Conservation (phyloP, 2,888 invertebrate genomes). For the Lepidocyrtinus sp. region DNA sequence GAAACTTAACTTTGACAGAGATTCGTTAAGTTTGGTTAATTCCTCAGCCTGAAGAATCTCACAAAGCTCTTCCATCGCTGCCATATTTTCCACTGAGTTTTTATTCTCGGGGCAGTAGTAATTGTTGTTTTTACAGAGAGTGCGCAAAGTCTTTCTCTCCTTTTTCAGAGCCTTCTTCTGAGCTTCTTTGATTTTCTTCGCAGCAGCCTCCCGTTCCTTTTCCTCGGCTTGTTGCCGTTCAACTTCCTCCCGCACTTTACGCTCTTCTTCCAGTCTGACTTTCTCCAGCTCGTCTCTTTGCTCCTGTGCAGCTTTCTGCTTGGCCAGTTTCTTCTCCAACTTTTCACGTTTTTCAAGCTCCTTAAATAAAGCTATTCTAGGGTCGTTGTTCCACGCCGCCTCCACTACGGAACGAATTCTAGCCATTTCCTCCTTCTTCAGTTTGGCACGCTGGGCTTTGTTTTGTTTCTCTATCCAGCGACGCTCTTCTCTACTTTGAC, state of each 20-base stretch:
- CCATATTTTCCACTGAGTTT: conserved; percentile 86
- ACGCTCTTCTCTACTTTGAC: conserved; percentile 93
- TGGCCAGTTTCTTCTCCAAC: conserved; percentile 89
- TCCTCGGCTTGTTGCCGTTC: conserved; percentile 87
- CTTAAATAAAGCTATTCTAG: conserved; percentile 91
- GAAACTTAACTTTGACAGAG: conserved; percentile 67
- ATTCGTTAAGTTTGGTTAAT: conserved; percentile 71
- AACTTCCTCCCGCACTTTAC: conserved; percentile 77
- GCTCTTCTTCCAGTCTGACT: conserved; percentile 80
- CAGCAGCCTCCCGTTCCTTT: conserved; percentile 84
- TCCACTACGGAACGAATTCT: conserved; percentile 93
- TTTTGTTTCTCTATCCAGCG: conserved; percentile 99
- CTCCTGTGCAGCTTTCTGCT: conserved; percentile 76
- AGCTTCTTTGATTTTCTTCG: conserved; percentile 88
- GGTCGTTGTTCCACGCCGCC: conserved; percentile 93
- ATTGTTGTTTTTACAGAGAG: conserved; percentile 85
- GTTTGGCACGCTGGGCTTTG: conserved; percentile 90
- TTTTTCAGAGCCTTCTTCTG: conserved; percentile 89
- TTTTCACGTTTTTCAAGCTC: conserved; percentile 95
- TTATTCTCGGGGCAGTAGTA: conserved; percentile 83
- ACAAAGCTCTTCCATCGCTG: conserved; percentile 92
- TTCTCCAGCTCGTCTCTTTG: conserved; percentile 90
- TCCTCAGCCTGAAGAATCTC: conserved; percentile 77
- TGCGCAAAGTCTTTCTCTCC: conserved; percentile 86
- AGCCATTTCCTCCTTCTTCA: conserved; percentile 97